Evolutionary conservation across 2,888 invertebrate species (phyloP).

Genomic region (Dicyrtoma fusca): DNA sequence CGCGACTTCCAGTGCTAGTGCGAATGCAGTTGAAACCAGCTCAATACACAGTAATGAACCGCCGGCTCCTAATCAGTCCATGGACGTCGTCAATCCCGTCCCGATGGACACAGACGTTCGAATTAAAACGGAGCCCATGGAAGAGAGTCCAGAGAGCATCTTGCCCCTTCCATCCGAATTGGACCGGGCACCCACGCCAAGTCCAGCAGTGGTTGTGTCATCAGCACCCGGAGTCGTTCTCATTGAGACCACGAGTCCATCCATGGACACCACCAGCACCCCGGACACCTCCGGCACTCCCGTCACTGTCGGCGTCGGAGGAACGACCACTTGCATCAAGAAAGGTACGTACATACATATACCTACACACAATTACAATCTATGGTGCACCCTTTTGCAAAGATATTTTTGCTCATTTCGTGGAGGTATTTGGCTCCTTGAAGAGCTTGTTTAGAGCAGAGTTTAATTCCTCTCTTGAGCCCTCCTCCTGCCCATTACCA

Average conservation of each 20-base stretch:
- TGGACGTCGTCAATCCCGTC: slow-evolving; percentile 8
- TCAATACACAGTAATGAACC: not conserved
- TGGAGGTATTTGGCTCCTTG: too few species aligned
- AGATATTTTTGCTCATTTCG: not conserved
- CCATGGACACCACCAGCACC: not conserved
- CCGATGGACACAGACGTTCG: slow-evolving; percentile 38
- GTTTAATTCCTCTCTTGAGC: too few species aligned
- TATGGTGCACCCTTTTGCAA: too few species aligned
- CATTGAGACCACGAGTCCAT: not conserved
- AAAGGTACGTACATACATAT: slow-evolving; percentile 48
- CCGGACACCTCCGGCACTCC: not conserved
- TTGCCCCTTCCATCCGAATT: not conserved
- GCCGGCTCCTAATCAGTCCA: not conserved
- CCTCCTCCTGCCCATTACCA: too few species aligned
- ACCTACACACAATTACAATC: too few species aligned
- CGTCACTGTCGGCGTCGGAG: not conserved
- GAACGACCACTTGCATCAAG: slow-evolving; percentile 30
- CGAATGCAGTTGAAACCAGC: slow-evolving; percentile 9
- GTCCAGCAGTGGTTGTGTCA: not conserved
- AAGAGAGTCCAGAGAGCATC: slow-evolving; percentile 26
- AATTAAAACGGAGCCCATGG: slow-evolving; percentile 50
- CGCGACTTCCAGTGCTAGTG: not conserved
- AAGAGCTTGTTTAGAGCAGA: too few species aligned
- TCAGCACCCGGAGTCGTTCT: not conserved
- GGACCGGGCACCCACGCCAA: too few species aligned